Base-by-base conservation (phyloP, 2,888 invertebrate species). In the Tupiocoris notatus region DNA sequence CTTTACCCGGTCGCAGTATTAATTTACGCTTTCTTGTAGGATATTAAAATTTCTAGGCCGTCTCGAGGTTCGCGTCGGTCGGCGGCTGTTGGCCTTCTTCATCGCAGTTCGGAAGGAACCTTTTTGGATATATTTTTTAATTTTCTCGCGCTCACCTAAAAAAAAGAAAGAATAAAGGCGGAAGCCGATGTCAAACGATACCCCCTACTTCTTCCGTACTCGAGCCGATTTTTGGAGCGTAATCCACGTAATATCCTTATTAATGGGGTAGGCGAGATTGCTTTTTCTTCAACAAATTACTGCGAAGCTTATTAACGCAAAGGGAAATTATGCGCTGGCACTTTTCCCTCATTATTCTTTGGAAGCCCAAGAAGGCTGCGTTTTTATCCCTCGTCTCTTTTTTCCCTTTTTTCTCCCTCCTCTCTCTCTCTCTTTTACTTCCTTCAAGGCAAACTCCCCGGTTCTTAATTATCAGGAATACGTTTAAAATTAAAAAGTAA, bases 191-290 rank as follows among this genome's bases (percentile, higher is more conserved):
- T 76, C 78, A 78, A 76, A 76, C 78, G 78, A 78, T 78, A 77
- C 70, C 76, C 77, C 64, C 54, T 39, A n/a, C n/a, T 22, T 25
- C 54, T 18, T 63, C 39, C 58, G 2, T 18, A 9, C n/a, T 18
- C 17, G 66, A 21, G 67, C 78, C 71, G 75, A 76, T 76, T 70
- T 78, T 75, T n/a, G n/a, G 75, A 77, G 76, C 54, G 68, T 77
- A 77, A 78, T 77, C 77, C 77, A 73, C 77, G 77, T 78, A 78
- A 78, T 78, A 76, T 78, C 77, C 78, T 78, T 78, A 78, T 78
- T 78, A 78, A 78, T 75, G 76, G 75, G 59, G 64, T 18, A 67
- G 54, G 64, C 76, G 77, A 77, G 77, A 77, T 77, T 77, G 77
- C 77, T 77, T 77, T 75, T 77, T 77, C 77, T 77, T 77, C 75